Evolutionary conservation across 2,888 invertebrate species (phyloP), one percentile per base, ranked within the genome.

Genomic region (Lydus trimaculatus): DNA sequence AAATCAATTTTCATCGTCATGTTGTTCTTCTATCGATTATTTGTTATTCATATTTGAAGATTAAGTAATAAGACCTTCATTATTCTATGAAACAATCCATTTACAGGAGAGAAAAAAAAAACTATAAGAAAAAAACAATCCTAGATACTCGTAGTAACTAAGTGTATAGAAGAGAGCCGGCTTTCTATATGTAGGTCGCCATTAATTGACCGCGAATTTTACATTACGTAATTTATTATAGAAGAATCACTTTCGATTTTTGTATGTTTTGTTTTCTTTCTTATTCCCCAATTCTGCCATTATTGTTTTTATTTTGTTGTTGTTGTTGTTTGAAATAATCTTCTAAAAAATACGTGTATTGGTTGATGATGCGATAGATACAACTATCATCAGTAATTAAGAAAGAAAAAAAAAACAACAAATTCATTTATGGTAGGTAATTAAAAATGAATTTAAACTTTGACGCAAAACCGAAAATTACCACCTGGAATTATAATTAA

Each of bases 361-460:
- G 6, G 28, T 28, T n/a, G n/a, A n/a, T n/a, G n/a, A n/a, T n/a
- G n/a, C n/a, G 28, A 28, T 28, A 28, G 28, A 28, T 28, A 28
- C 28, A n/a, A n/a, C n/a, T n/a, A n/a, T n/a, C n/a, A n/a, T n/a
- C 28, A 33, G 11, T 33, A 33, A 9, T n/a, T 33, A 7, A 33
- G 11, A 11, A 33, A 1, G 6, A 11, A 2, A 33, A 33, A 7
- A 33, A 33, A 33, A 33, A n/a, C n/a, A n/a, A n/a, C n/a, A 52
- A 23, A 52, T 13, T 52, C 13, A n/a, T n/a, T 28, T 28, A 28
- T 28, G 4, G 13, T 23, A 39, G 9, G 36, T 39, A 36, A 61
- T 61, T 61, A 61, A 61, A 61, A 61, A 39, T 20, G 20, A 20
- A 61, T 61, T 61, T 15, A 17, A 4, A 36, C 25, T 20, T 61